Evolutionary conservation across 2,888 invertebrate species (phyloP), one percentile per base, ranked within the genome.

Genomic region (Macrophya annulata): DNA sequence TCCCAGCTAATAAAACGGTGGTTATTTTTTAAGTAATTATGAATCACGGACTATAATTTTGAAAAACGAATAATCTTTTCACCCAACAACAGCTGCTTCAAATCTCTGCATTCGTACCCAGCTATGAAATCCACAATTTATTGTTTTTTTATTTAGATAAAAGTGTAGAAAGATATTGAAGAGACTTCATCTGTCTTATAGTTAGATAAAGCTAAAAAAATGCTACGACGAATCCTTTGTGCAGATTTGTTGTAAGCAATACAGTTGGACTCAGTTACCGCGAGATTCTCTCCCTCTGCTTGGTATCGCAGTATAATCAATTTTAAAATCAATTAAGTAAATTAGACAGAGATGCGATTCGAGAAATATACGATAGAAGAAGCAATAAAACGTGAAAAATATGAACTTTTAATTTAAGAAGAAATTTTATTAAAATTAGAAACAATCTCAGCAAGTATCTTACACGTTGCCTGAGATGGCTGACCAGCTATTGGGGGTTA

Each of bases 1-100:
- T 40, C 17, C 21, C n/a, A 72, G 45, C 71, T 40, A 45, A 9
- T 45, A 51, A 45, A 12, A 45, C 9, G 10, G 5, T 9, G 9
- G n/a, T 21, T 77, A 51, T 77, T 77, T 77, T 51, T 77, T 55
- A 17, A 8, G 51, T 17, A 51, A 55, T 77, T 77, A 55, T n/a
- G 31, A 37, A 55, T 51, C 77, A 51, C 37, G 55, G 21, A 55
- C 48, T 17, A 45, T 25, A 62, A 12, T 65, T 9, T 62, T 10
- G 81, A 25, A 31, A 59, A 62, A 21, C 43, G 81, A 45, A 81
- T 40, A 62, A 65, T 21, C 21, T 25, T 45, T 21, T 43, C 17
- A 31, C 21, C 8, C 40, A 62, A 62, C 17, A 65, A 65, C 81
- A 81, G 40, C 62, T 62, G 81, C 55, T 12, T n/a, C 55, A 17